These are phyloP conservation scores for Globodera rostochiensis DNA, from an alignment of 1,140 invertebrate species.

Conservation along the genomic window DNA sequence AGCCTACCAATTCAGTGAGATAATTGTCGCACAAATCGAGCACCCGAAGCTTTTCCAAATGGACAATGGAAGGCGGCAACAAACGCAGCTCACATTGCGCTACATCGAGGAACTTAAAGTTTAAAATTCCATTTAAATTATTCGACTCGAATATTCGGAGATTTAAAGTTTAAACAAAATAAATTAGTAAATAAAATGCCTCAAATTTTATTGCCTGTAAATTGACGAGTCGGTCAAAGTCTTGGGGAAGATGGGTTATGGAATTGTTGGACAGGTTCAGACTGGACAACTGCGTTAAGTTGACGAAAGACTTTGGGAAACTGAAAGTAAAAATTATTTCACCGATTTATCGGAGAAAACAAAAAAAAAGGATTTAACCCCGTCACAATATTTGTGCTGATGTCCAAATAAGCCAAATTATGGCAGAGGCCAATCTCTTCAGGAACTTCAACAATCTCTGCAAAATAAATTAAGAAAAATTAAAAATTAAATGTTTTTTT, in stretches of 20 bases:
- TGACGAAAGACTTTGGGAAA: conserved; percentile 88
- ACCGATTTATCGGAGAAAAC: neutral
- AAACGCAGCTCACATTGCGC: conserved; percentile 92
- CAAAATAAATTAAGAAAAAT: conserved; percentile 65
- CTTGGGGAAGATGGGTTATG: conserved; percentile 84
- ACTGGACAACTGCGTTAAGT: conserved; percentile 86
- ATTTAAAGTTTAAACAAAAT: neutral
- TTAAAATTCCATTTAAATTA: neutral
- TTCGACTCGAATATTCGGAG: neutral
- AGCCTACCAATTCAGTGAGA: conserved; percentile 80
- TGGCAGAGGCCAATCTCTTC: conserved; percentile 81
- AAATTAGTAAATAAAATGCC: neutral
- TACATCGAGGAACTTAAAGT: conserved; percentile 78
- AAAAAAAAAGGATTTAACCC: conserved; percentile 22
- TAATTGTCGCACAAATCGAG: conserved; percentile 97
- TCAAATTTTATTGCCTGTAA: conserved; percentile 70
- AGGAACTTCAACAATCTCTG: conserved; percentile 96
- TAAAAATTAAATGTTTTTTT: neutral
- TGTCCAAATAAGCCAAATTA: conserved; percentile 42
- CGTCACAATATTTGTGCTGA: conserved; percentile 52
- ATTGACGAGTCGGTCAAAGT: conserved; percentile 90
- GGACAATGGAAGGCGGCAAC: conserved; percentile 84
- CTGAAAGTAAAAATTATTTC: conserved; percentile 10
- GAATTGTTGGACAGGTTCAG: conserved; percentile 96
- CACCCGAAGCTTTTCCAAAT: conserved; percentile 83